phyloP scores from a whole-genome alignment of 2,888 invertebrate species.

The Acanthosepion lycidas region DNA sequence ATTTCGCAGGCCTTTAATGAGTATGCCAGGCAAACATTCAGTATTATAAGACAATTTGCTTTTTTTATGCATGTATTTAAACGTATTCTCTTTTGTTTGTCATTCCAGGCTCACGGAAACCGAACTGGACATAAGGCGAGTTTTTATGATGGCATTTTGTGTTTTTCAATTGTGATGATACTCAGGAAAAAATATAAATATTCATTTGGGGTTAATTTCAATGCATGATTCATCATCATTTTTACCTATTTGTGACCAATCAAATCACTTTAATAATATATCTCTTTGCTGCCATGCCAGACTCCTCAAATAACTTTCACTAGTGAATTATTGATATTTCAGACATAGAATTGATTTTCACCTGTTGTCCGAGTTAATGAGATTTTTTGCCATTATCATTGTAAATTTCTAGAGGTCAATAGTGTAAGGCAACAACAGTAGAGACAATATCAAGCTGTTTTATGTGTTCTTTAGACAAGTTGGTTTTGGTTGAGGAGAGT shows the following conservation, averaged over 20 bases:
- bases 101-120: neutral
- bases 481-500: neutral
- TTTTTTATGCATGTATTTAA: neutral
- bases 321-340: neutral
- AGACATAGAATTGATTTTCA: neutral
- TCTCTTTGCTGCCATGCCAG: neutral
- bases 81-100: neutral
- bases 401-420: neutral
- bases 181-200: neutral
- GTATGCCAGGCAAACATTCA: neutral
- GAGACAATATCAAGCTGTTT: neutral
- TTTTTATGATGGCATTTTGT: neutral
- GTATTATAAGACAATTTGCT: neutral
- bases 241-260: neutral
- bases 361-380: neutral
- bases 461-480: constrained; percentile 17
- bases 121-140: neutral
- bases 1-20: neutral
- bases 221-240: constrained; percentile 4
- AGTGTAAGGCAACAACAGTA: neutral
- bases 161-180: constrained; percentile 4
- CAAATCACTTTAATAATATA: neutral
- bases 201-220: constrained; percentile 33
- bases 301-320: constrained; percentile 14
- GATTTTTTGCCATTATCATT: neutral